Evolutionary conservation across 2,113 vertebrate species (phyloP), one percentile per base, ranked within the genome.

Genomic region (Pachypanchax playfairii): DNA sequence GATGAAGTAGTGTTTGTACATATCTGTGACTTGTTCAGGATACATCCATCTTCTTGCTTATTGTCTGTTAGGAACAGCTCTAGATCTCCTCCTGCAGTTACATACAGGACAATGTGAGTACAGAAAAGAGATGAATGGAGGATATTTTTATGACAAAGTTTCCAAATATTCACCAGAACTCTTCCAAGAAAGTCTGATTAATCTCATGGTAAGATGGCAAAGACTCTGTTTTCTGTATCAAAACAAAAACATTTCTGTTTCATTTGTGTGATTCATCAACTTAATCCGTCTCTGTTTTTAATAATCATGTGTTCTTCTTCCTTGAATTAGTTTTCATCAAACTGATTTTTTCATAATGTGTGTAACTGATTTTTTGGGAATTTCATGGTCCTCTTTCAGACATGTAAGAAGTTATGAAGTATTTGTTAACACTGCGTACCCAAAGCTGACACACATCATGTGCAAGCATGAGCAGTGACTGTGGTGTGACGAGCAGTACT

Each of bases 261-360:
- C 8, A 14, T 24, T 53, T 56, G 5, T 15, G 24, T 25, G 22
- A 20, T 56, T 42, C 14, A 29, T 10, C n/a, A 43, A 21, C 25
- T 31, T n/a, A 57, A 43, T 42, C 11, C 42, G 35, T 25, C 4
- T 8, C 28, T 36, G 17, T 61, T 61, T 62, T 50, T 21, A 41
- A 6, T 24, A 41, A 42, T 65, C 50, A 65, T 28, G 31, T 50
- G 48, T 31, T 50, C 8, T 18, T 31, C 48, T 29, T 29, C 29
- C 48, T 13, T 20, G 15, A n/a, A n/a, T n/a, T n/a, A n/a, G n/a
- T n/a, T n/a, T n/a, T n/a, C n/a, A n/a, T n/a, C n/a, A n/a, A n/a
- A n/a, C 26, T 29, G 17, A 29, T 11, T n/a, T 50, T 20, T 28
- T 18, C 11, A 11, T 50, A 5, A 49, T 49, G 13, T 14, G 24